Evolutionary conservation across 2,113 vertebrate genomes (phyloP).

Genomic region (Carollia perspicillata): DNA sequence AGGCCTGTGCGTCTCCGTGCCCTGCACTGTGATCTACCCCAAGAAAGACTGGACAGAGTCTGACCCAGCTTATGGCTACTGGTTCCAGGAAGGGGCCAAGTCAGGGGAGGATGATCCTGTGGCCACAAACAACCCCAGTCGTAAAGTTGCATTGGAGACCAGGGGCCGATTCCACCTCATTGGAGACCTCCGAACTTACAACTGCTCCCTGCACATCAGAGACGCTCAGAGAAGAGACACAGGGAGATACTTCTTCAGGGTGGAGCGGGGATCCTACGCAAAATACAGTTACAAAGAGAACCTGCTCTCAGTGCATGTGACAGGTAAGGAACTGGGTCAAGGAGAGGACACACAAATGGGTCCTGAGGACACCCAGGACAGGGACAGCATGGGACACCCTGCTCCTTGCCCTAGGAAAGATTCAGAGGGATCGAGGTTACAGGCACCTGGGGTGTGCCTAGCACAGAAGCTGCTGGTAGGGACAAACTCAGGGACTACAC

Average conservation of each 20-base stretch:
- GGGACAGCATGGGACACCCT: not conserved
- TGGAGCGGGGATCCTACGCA: not conserved
- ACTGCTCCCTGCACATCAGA: constrained; percentile 60
- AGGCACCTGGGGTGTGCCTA: not conserved
- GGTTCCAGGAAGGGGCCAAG: fast-evolving
- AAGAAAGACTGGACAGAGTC: fast-evolving
- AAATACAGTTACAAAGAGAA: fast-evolving
- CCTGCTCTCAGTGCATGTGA: fast-evolving
- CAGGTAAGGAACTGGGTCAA: not conserved
- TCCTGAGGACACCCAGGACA: not conserved
- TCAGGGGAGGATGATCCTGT: fast-evolving
- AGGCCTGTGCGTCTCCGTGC: not conserved
- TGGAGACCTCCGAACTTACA: fast-evolving
- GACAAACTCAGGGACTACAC: fast-evolving
- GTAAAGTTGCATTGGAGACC: fast-evolving
- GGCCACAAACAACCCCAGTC: not conserved
- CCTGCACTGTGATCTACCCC: not conserved
- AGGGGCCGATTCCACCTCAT: not conserved
- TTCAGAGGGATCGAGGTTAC: not conserved
- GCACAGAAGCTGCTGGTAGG: not conserved
- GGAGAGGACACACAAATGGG: not conserved
- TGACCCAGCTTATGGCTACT: not conserved
- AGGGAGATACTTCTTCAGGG: not conserved
- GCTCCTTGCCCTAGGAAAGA: not conserved
- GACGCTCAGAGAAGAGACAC: not conserved